Base-by-base conservation (phyloP, 1,140 invertebrate species). In the Ceratina australensis region DNA sequence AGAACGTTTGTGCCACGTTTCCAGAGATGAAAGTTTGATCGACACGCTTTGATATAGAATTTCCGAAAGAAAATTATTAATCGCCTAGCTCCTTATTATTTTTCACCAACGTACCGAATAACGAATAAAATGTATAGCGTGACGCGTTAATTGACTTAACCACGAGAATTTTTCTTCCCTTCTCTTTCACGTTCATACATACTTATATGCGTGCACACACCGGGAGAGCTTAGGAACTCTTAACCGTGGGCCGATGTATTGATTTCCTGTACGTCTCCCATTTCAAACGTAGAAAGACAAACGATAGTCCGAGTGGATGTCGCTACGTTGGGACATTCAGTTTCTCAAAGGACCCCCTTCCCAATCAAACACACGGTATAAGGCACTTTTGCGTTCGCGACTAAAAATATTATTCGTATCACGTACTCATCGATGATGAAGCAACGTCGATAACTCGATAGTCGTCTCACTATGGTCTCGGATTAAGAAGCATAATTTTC, bases 201-300 rank as follows among this genome's bases (percentile, higher is more conserved):
- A 75, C 78, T 69, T 47, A 47, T 20, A 18, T 7, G 20, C 50
- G n/a, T 2, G 52, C 3, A 57, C 0, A 47, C 20, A 16, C 3
- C 47, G 2, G 16, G 7, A 47, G 28, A 24, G 22, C 72, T 22
- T 69, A 63, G 74, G 50, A 79, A 71, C 79, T 85, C 82, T 82
- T 81, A 80, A 78, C 63, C 80, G 82, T 67, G 72, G 67, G 75
- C 82, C 82, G 71, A 87, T 86, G 89, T 92, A 91, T 91, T 91
- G 90, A 91, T 91, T 90, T 91, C 87, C 87, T 83, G 82, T 88
- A 86, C 81, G 83, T 83, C 84, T 87, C 80, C 81, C 84, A 85
- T 89, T 89, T 84, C 84, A 87, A 88, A 90, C 82, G 78, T 81
- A 81, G 83, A 89, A 88, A 87, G 89, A 90, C 85, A 87, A 88